Evolutionary conservation across 2,113 vertebrate species (phyloP), one percentile per base, ranked within the genome.

Genomic region (Hyaena hyaena): DNA sequence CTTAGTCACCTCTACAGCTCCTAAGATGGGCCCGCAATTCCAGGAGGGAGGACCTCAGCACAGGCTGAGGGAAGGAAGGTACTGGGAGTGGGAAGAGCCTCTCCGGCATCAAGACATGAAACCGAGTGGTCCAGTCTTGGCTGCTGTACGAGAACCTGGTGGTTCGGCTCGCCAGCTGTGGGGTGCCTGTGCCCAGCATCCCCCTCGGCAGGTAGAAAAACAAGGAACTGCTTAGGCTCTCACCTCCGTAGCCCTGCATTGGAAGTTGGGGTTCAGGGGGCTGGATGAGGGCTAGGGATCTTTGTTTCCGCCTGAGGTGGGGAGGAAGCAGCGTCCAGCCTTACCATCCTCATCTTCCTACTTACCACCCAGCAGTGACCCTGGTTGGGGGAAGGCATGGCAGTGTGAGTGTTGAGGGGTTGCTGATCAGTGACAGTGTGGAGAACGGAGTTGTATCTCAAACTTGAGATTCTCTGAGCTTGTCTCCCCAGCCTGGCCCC

Each of bases 1-100:
- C 68, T 96, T 43, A 55, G 95, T 96, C 96, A 90, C 97, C 94
- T 97, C 97, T 81, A n/a, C 23, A 53, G 77, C 90, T 93, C 82
- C 7, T 77, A 65, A 83, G 39, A 93, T 74, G 53, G 77, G 55
- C 53, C 91, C 91, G 53, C 87, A 83, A 85, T 88, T 86, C 71
- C 17, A 58, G 73, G 31, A 68, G 84, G 81, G 80, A 81, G 79
- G 28, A 35, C 55, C 24, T 92, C 48, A 23, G 88, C 28, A 50
- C 55, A 90, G 88, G 71, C 33, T 23, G 45, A 81, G 90, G 76
- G 50, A 68, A 88, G 53, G 73, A 92, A 94, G 8, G 93, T 76
- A 73, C 71, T 11, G 21, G 45, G 45, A 71, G 11, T 43, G 35
- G 61, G 77, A 73, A 61, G 74, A 73, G 15, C 14, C 12, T 84